Conservation (phyloP, 2,113 vertebrate genomes). For the Pygoscelis adeliae region DNA sequence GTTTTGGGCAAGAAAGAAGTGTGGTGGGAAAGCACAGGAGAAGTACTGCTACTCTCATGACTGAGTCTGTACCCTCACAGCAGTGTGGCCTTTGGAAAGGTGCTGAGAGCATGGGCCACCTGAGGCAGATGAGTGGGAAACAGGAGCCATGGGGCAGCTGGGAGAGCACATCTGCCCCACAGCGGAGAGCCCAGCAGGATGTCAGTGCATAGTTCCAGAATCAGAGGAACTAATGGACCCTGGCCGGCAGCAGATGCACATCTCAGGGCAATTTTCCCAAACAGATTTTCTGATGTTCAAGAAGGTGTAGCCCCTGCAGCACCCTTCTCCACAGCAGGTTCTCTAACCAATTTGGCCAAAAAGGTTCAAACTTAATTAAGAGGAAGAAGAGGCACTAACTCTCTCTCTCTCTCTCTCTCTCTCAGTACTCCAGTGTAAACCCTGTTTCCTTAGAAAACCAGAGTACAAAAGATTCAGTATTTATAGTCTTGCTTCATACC, state of each 20-base stretch:
- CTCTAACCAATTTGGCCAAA: neutral
- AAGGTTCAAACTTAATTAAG: neutral
- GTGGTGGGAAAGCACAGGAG: neutral
- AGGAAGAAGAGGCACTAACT: neutral
- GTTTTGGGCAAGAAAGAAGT: neutral
- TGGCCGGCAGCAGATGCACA: neutral
- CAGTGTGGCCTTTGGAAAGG: neutral
- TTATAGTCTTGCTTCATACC: neutral
- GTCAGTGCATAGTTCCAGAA: neutral
- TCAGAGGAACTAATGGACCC: neutral
- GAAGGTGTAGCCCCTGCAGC: neutral
- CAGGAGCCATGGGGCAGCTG: neutral
- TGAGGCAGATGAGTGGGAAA: neutral
- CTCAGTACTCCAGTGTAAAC: neutral
- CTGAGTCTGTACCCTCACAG: neutral
- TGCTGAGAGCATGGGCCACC: neutral
- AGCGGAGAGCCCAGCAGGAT: neutral
- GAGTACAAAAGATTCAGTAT: neutral
- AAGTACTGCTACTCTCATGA: neutral
- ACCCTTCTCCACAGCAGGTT: neutral
- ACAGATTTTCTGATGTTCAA: neutral
- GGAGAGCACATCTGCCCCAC: neutral
- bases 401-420: neutral
- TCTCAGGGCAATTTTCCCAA: neutral
- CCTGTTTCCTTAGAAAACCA: neutral